Conservation (phyloP, 1,140 invertebrate species). For the Ditylenchus dipsaci region DNA sequence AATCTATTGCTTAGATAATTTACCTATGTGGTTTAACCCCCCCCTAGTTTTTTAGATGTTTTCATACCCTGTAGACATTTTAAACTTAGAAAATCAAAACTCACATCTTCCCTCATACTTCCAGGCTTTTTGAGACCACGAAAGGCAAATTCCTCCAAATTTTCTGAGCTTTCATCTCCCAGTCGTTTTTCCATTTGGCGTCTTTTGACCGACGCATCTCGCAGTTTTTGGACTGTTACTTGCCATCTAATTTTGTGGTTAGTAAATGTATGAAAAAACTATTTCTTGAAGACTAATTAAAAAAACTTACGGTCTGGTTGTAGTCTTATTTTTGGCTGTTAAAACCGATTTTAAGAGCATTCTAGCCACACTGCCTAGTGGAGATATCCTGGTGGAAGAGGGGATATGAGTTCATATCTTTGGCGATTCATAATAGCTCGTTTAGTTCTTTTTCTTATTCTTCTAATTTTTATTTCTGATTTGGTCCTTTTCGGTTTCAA, state of each 20-base stretch:
- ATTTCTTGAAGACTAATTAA: not conserved
- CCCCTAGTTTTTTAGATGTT: too few relatives aligned
- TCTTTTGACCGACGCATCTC: not conserved
- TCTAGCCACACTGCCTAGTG: conserved; percentile 12
- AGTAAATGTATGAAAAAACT: not conserved
- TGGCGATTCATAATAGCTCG: not conserved
- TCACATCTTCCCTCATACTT: conserved; percentile 22
- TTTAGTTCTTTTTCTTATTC: not conserved
- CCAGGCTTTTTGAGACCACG: conserved; percentile 29
- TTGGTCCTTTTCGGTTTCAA: too few relatives aligned
- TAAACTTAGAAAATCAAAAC: not conserved
- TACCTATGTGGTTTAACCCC: too few relatives aligned
- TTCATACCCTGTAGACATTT: not conserved
- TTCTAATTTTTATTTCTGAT: too few relatives aligned
- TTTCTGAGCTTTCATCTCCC: conserved; percentile 36
- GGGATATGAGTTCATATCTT: not conserved
- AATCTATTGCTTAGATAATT: too few relatives aligned
- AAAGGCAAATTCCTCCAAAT: conserved; percentile 34
- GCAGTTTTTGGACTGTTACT: conserved; percentile 23
- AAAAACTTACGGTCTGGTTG: not conserved
- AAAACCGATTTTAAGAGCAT: conserved; percentile 13
- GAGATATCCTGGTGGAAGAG: too few relatives aligned
- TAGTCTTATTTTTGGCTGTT: conserved; percentile 20
- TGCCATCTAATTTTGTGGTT: conserved; percentile 33
- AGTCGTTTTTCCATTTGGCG: conserved; percentile 30